phyloP scores from a whole-genome alignment of 2,113 vertebrate genomes.

The Dicentrarchus labrax region DNA sequence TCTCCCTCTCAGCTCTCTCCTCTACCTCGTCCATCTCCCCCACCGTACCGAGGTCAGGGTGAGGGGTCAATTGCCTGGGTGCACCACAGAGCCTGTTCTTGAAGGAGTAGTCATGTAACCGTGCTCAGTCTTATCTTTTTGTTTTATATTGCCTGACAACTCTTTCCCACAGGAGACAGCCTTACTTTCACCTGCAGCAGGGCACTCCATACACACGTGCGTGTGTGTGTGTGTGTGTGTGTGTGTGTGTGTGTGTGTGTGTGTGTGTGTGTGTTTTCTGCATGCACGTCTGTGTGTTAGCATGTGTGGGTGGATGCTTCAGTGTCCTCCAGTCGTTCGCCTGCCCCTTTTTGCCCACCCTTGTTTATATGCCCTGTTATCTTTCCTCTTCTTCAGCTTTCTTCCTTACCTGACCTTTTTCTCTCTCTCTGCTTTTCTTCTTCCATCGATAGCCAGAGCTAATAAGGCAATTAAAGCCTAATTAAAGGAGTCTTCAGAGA shows the following conservation, averaged over 20 bases:
- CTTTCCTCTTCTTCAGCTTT: slow-evolving; percentile 38
- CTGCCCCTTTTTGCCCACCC: slow-evolving; percentile 10
- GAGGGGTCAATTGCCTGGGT: slow-evolving; percentile 69
- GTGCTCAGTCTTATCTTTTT: slow-evolving; percentile 43
- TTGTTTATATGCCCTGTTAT: slow-evolving; percentile 52
- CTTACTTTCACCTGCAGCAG: slow-evolving; percentile 23
- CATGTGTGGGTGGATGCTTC: slow-evolving; percentile 17
- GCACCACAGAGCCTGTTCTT: slow-evolving; percentile 50
- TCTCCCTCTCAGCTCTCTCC: slow-evolving; percentile 46
- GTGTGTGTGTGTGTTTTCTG: neutral
- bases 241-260: slow-evolving; percentile 8
- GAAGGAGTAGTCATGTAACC: slow-evolving; percentile 53
- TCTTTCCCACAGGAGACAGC: slow-evolving; percentile 38
- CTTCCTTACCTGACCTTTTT: slow-evolving; percentile 61
- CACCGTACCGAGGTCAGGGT: slow-evolving; percentile 54
- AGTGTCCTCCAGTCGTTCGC: neutral
- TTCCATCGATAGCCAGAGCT: slow-evolving; percentile 74
- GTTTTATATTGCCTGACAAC: slow-evolving; percentile 64
- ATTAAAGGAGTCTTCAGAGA: slow-evolving; percentile 80
- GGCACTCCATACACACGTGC: neutral
- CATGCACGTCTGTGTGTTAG: neutral
- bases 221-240: slow-evolving; percentile 16
- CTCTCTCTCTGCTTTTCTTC: slow-evolving; percentile 53
- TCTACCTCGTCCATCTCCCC: slow-evolving; percentile 57
- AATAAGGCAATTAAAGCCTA: slow-evolving; percentile 84